Base-by-base conservation (phyloP, 2,888 invertebrate species). In the Epiblema foenella region DNA sequence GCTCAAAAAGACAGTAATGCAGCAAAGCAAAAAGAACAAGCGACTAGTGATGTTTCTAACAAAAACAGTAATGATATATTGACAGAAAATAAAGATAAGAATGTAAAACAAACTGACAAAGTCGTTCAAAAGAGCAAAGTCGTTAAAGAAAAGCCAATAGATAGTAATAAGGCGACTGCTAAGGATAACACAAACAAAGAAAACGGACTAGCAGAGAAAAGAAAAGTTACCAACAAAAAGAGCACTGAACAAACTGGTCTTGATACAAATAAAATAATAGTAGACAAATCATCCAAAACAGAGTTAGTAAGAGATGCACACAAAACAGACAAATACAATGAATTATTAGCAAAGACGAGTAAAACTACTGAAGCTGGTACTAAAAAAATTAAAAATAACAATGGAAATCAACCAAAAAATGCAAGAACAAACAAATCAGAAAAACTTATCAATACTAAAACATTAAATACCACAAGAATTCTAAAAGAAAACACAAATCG, bases 401-500 rank as follows among this genome's bases (percentile, higher is more conserved):
- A 46, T 29, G 37, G 17, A 24, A 24, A 17, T 20, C 18, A n/a
- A 42, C 29, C 33, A 37, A 54, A 20, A 20, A 59, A 42, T 33
- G 11, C 5, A 18, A 20, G 39, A 10, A 7, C 18, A 17, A 2
- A 46, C 1, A 46, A 20, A 18, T 20, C 12, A 49, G 51, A 42
- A 37, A 57, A 63, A 39, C 0, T 7, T 24, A 69, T 52, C 39
- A 49, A 37, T 17, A 12, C 49, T 49, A 63, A 69, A 58, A 12
- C 24, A 24, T 7, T 17, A 18, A 59, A 11, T 5, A 11, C n/a
- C 11, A 37, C 2, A 29, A 65, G 0, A 54, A 52, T 39, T 24
- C 18, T 59, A 52, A 65, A 42, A 65, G 49, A 49, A 56, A 63
- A 56, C 20, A 17, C 39, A 0, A 69, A 69, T 49, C 49, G 15